Conservation (phyloP, 2,888 invertebrate genomes). For the Halocaridina rubra region DNA sequence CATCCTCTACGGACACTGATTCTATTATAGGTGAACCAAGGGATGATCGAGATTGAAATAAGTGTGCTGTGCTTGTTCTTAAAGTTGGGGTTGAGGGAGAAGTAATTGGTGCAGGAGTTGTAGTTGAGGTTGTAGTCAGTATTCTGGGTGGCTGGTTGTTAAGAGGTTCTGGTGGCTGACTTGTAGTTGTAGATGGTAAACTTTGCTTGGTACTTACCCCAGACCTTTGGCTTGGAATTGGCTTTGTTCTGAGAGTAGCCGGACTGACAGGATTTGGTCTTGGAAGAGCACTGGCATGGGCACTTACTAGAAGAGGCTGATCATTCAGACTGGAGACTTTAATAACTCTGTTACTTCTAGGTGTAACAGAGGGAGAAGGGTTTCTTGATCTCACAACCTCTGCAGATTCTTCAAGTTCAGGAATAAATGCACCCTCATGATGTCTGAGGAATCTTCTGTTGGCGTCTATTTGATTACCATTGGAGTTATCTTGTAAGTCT, state of each 20-base stretch:
- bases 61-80: background rate
- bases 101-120: background rate
- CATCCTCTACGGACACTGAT: background rate
- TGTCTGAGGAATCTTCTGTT: constrained; percentile 29
- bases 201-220: background rate
- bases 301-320: constrained; percentile 26
- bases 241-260: background rate
- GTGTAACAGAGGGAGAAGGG: background rate
- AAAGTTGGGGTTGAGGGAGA: background rate
- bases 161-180: background rate
- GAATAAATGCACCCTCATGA: background rate
- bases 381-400: background rate
- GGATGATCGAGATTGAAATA: background rate
- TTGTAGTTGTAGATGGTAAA: background rate
- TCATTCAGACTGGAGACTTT: background rate
- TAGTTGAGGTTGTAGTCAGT: background rate
- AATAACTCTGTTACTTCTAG: background rate
- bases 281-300: constrained; percentile 3
- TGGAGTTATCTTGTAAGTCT: background rate
- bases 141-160: background rate
- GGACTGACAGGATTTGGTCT: background rate
- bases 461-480: constrained; percentile 21
- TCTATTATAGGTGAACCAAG: background rate
- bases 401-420: background rate
- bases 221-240: background rate